These are phyloP conservation scores for Drosophila bocki DNA, from an alignment of 1,140 invertebrate genomes.

Conservation along the genomic window DNA sequence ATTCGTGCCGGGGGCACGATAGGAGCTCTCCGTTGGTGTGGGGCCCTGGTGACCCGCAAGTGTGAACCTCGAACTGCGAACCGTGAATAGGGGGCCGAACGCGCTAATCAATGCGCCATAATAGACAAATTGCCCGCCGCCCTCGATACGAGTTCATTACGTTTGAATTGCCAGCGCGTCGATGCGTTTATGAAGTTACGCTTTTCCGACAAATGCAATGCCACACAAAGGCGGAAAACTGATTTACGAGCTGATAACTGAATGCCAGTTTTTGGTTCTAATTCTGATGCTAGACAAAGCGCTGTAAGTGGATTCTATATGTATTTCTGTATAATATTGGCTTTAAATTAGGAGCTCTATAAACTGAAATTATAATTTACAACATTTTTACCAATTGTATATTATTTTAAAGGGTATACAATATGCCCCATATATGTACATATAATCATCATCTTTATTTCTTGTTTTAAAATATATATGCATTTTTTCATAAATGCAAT, in stretches of 20 bases:
- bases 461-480: not conserved
- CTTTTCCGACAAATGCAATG: conserved; percentile 19
- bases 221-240: conserved; percentile 14
- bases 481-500: no score
- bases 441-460: no score
- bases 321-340: not conserved
- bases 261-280: not conserved
- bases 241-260: conserved; percentile 47
- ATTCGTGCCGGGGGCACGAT: conserved; percentile 55
- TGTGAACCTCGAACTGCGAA: conserved; percentile 52
- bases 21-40: conserved; percentile 1
- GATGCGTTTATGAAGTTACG: conserved; percentile 73
- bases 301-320: not conserved
- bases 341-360: not conserved
- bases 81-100: conserved; percentile 40
- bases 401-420: no score
- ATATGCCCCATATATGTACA: no score
- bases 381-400: no score
- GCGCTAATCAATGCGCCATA: conserved; percentile 81
- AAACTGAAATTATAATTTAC: not conserved
- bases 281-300: not conserved
- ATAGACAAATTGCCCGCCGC: conserved; percentile 69
- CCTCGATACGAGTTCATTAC: conserved; percentile 64
- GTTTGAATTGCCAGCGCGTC: conserved; percentile 45
- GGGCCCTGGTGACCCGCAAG: conserved; percentile 55